Conservation (phyloP, 2,888 invertebrate species). For the Diloba caeruleocephala region DNA sequence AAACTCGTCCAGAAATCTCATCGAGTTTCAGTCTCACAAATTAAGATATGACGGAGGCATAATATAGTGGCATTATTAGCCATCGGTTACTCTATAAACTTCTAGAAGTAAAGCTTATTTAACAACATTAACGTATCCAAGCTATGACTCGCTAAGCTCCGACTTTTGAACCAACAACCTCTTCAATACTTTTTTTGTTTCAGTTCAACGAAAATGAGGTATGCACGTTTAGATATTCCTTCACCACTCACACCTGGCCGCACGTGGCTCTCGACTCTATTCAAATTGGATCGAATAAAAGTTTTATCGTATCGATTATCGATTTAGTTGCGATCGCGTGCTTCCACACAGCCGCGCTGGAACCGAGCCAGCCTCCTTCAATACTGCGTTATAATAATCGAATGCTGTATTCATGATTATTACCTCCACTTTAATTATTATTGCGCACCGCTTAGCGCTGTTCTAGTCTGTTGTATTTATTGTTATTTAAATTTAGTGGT, state of each 20-base stretch:
- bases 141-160: too few species aligned
- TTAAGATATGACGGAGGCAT: conserved; percentile 20
- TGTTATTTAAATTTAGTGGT: neutral
- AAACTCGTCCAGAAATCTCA: conserved; percentile 23
- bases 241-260: conserved; percentile 29
- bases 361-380: conserved; percentile 70
- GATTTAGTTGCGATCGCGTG: conserved; percentile 65
- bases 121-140: conserved; percentile 4
- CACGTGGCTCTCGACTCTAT: conserved; percentile 61
- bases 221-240: conserved; percentile 14
- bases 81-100: neutral
- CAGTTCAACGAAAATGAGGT: neutral
- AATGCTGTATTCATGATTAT: conserved; percentile 66
- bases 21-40: conserved; percentile 20
- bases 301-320: conserved; percentile 78
- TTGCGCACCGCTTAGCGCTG: conserved; percentile 27
- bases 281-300: conserved; percentile 83
- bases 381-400: conserved; percentile 66
- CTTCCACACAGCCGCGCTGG: conserved; percentile 68
- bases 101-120: conserved; percentile 22
- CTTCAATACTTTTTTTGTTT: neutral
- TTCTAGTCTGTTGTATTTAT: conserved; percentile 31
- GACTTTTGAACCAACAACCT: neutral
- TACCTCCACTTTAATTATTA: conserved; percentile 57
- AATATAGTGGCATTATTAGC: conserved; percentile 8